phyloP scores from a whole-genome alignment of 2,797 vertebrate genomes.

The Brachymystax lenok region DNA sequence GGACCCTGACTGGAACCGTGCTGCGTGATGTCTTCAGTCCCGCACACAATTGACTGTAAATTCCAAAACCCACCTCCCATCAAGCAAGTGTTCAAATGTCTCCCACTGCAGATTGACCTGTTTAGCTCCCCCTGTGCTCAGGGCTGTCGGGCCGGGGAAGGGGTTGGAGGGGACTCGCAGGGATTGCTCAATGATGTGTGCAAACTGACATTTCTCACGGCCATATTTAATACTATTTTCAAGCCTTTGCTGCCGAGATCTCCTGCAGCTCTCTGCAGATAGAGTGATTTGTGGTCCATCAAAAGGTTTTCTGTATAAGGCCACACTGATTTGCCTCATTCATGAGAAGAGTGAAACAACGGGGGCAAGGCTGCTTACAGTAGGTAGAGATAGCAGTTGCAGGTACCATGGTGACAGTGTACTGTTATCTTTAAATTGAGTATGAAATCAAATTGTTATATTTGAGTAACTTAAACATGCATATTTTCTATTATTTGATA shows the following conservation, averaged over 20 bases:
- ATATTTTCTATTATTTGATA: background rate
- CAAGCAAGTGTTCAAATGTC: background rate
- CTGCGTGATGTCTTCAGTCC: background rate
- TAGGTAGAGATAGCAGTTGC: background rate
- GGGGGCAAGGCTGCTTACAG: constrained; percentile 12
- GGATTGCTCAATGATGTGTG: constrained; percentile 52
- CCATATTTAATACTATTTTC: constrained; percentile 48
- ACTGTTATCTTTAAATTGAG: background rate
- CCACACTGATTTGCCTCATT: constrained; percentile 25
- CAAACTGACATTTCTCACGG: constrained; percentile 60
- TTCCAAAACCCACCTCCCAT: constrained; percentile 15
- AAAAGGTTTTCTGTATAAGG: constrained; percentile 12
- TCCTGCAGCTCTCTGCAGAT: constrained; percentile 43
- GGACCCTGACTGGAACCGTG: background rate
- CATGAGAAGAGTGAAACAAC: background rate
- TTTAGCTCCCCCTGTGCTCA: constrained; percentile 26
- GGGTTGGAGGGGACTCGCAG: constrained; percentile 6
- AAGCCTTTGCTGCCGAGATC: constrained; percentile 33
- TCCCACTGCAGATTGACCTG: constrained; percentile 31
- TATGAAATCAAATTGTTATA: background rate
- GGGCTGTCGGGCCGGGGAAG: constrained; percentile 10
- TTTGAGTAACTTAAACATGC: background rate
- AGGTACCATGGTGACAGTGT: background rate
- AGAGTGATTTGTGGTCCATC: constrained; percentile 41
- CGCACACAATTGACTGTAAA: constrained; percentile 27